These are phyloP conservation scores for Halcyon senegalensis DNA, from an alignment of 2,113 vertebrate genomes.

Conservation along the genomic window DNA sequence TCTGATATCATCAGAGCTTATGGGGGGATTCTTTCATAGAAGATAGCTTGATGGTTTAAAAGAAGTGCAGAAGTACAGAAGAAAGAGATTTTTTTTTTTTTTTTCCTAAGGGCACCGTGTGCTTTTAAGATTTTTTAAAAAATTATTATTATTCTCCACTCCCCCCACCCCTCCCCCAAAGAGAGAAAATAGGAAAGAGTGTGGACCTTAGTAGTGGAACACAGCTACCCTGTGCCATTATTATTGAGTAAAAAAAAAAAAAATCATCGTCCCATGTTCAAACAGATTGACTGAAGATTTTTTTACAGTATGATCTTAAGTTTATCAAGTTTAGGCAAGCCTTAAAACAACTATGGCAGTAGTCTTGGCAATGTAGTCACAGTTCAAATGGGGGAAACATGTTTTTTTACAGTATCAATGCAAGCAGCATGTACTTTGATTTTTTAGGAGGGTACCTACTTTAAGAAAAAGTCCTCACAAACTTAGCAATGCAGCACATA, in stretches of 20 bases:
- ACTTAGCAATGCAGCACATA: background rate
- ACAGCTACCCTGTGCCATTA: background rate
- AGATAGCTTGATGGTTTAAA: background rate
- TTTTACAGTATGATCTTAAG: background rate
- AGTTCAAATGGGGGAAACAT: background rate
- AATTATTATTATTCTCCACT: background rate
- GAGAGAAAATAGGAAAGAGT: background rate
- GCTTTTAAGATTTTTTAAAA: background rate
- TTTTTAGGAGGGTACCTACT: background rate
- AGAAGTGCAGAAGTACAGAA: background rate
- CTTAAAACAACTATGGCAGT: background rate
- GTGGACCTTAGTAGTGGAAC: background rate
- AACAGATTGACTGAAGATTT: background rate
- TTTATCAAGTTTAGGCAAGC: background rate
- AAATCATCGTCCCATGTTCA: background rate
- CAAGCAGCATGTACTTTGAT: accelerated
- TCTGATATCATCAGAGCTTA: background rate
- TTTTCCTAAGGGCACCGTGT: background rate
- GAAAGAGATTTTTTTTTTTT: background rate
- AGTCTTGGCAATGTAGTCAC: background rate
- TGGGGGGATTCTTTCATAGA: background rate
- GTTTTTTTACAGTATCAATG: background rate
- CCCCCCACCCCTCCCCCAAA: accelerated
- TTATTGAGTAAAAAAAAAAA: background rate
- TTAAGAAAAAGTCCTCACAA: background rate